phyloP scores from a whole-genome alignment of 2,888 invertebrate genomes.

The Cyclophora punctaria region DNA sequence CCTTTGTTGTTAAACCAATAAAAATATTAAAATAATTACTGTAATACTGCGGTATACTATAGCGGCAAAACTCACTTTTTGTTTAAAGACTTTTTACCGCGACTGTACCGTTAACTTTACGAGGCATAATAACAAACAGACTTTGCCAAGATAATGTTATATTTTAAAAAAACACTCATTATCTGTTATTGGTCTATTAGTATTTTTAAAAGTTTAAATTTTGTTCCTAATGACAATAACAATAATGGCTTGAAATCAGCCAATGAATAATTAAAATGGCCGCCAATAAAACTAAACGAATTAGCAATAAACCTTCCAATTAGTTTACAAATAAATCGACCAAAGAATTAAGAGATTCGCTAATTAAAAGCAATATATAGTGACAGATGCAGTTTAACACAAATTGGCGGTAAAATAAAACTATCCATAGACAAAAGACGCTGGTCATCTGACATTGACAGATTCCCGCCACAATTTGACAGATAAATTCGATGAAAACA shows the following conservation, averaged over 20 bases:
- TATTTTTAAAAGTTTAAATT: too few relatives aligned
- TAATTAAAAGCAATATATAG: too few relatives aligned
- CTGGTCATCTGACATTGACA: slow-evolving; percentile 12
- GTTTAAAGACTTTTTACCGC: slow-evolving; percentile 35
- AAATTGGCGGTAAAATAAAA: background rate
- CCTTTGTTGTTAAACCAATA: slow-evolving; percentile 34
- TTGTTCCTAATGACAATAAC: too few relatives aligned
- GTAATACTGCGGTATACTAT: slow-evolving; percentile 19
- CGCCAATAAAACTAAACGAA: too few relatives aligned
- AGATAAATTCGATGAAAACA: slow-evolving; percentile 35
- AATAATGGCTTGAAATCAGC: too few relatives aligned
- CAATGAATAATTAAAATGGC: too few relatives aligned
- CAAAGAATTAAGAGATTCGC: too few relatives aligned
- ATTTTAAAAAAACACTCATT: too few relatives aligned
- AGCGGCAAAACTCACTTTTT: slow-evolving; percentile 27
- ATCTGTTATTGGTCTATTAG: too few relatives aligned
- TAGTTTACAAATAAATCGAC: too few relatives aligned
- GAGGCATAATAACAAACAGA: slow-evolving; percentile 6
- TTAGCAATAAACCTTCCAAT: too few relatives aligned
- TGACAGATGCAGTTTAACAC: too few relatives aligned
- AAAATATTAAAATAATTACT: slow-evolving; percentile 36
- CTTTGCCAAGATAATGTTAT: slow-evolving; percentile 5
- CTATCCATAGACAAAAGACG: slow-evolving; percentile 31
- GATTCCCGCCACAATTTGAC: slow-evolving; percentile 50
- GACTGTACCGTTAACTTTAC: slow-evolving; percentile 30